Base-by-base conservation (phyloP, 2,888 invertebrate genomes). In the Euclidia mi region DNA sequence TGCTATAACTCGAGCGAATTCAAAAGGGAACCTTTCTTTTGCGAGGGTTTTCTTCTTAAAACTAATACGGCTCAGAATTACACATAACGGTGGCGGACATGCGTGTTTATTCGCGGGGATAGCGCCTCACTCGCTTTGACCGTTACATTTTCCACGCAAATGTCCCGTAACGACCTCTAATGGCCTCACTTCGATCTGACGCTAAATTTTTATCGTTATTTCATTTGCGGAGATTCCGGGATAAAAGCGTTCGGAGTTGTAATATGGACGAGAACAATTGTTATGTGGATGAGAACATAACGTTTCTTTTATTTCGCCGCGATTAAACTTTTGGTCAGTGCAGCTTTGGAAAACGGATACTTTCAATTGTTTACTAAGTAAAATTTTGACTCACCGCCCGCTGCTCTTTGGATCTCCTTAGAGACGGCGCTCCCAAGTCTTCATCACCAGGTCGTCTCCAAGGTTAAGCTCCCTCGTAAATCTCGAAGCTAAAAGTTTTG, bases 101-200 rank as follows among this genome's bases (percentile, higher is more conserved):
- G 61, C 47, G 55, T 72, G 73, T 73, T 72, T 76, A 69, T 53
- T 76, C 63, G 76, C 46, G 50, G 42, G 40, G 47, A 52, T 56
- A 38, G 46, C 38, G 15, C 45, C 38, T 43, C 56, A 49, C 56
- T 76, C 51, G 17, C 58, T 69, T 56, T 72, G 73, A 72, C 74
- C 71, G 42, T 67, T 58, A 67, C 52, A 63, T 67, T 74, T 73
- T 76, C 74, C 71, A 68, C 65, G 56, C 59, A 63, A 76, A 73
- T 65, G 57, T 59, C 40, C n/a, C 49, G 57, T 58, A 58, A 69
- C 65, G 59, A 66, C 40, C 48, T 53, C 46, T 73, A 73, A 76
- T 76, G 61, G 59, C 47, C 63, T 59, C 52, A 48, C 63, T 76
- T 73, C 70, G 61, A 76, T 72, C 57, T 57, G 48, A 37, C 56